Base-by-base conservation (phyloP, 2,888 invertebrate species). In the Euproctis similis region DNA sequence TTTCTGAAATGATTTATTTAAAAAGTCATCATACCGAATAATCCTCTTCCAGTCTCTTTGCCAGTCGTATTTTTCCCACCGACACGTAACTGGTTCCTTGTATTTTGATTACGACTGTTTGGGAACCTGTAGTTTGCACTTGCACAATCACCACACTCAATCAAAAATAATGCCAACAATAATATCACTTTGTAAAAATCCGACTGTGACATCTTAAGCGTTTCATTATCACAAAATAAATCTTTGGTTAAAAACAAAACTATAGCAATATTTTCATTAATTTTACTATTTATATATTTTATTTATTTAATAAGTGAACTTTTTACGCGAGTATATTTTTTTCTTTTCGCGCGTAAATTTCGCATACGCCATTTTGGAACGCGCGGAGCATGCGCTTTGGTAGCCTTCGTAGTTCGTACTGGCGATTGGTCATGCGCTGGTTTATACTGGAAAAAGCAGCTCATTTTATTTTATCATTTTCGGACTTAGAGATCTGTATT, bases 201-300 rank as follows among this genome's bases (percentile, higher is more conserved):
- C 47, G 46, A 54, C 57, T 60, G 59, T 47, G 45, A 62, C 78
- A 80, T 80, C 60, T 74, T 80, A 62, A 52, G 46, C 57, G 59
- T 66, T 57, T 64, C 74, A 74, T 74, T 67, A 60, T 74, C 70
- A 53, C 36, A 59, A 54, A 44, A 46, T 45, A 46, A 41, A 43
- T 63, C 61, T 67, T 64, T 67, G 62, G 3, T 23, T 59, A 45
- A 33, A 36, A 42, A 36, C 21, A 40, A 28, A 8, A 27, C n/a
- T n/a, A 30, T 30, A 27, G 12, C 3, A 26, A 29, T 17, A 18
- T 12, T 14, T 14, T 4, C 14, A 4, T 14, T 14, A 6, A 14
- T n/a, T n/a, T n/a, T n/a, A 11, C n/a, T n/a, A n/a, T n/a, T 14
- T 8, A 10, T 5, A 25, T 2, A 8, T 9, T n/a, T n/a, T n/a